Evolutionary conservation across 2,113 vertebrate genomes (phyloP), one percentile per base, ranked within the genome.

Genomic region (Ranitomeya variabilis): DNA sequence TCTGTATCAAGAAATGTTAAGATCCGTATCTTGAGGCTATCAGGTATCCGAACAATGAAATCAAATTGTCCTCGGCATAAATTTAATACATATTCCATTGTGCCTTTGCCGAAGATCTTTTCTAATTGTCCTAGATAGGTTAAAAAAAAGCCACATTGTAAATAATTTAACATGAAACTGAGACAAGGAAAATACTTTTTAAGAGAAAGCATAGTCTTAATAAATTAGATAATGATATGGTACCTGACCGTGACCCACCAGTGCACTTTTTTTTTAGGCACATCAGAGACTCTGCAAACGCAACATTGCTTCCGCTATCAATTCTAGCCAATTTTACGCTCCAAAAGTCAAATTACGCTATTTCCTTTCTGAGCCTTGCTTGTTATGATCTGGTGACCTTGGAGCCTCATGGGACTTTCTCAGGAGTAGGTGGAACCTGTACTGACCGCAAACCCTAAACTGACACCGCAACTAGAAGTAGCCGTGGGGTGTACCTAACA

Each of bases 1-100:
- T 90, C 59, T 83, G 59, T 66, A 87, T 90, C 88, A 82, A 92
- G 90, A 85, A 93, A 91, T 1, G 64, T 90, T 23, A 91, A 19
- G 57, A 90, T 89, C 23, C 54, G 52, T 67, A 90, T 82, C 74
- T 64, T 80, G 83, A 90, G 3, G 9, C 85, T 87, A 37, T 92
- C n/a, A 23, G 91, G 89, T 80, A 87, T 87, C 87, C 7, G 9
- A 89, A 91, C 3, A 4, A 92, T 86, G 55, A 91, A 93, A 89
- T 91, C 0, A 9, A 64, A 90, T 74, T 89, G 85, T 74, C 84
- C 85, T 73, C 67, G 86, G 80, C 91, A 90, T 69, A 90, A 89
- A 80, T 85, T 89, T 86, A 91, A 73, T 85, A 86, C n/a, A 69
- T 90, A 90, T 55, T 90, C 82, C 62, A 91, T 26, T 10, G 11